A percentile compares a stretch with the other conserved stretches of the same genome.
Conservation (phyloP, 2,113 vertebrate species). For the Gobio gobio region DNA sequence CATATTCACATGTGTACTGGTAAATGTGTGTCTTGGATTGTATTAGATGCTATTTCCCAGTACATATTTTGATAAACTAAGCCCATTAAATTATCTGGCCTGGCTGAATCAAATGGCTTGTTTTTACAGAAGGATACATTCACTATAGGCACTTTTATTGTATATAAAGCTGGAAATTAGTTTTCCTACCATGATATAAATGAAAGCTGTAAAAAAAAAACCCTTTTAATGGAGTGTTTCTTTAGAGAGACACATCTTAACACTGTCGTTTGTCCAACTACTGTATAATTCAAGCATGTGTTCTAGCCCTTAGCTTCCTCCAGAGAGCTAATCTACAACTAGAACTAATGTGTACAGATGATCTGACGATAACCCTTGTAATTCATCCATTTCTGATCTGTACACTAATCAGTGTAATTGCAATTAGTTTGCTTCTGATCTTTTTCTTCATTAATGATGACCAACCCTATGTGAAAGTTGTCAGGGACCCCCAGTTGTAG, state of each 20-base stretch:
- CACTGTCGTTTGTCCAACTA: conserved; percentile 3
- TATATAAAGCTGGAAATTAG: neutral
- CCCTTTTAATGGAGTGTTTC: conserved; percentile 15
- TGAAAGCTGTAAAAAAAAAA: conserved; percentile 10
- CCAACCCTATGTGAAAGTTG: neutral
- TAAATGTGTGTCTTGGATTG: neutral
- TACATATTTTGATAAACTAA: neutral
- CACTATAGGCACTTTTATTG: neutral
- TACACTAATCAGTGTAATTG: conserved; percentile 10
- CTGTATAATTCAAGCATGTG: neutral
- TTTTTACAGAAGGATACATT: neutral
- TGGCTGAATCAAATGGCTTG: neutral
- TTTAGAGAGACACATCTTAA: neutral
- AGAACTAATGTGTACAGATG: conserved; percentile 17
- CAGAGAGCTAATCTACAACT: conserved; percentile 6
- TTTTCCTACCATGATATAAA: neutral
- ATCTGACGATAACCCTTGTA: conserved; percentile 53
- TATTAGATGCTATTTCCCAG: neutral
- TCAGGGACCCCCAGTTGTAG: neutral
- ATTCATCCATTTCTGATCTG: conserved; percentile 53
- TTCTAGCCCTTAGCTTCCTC: neutral
- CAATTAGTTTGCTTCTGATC: conserved; percentile 53
- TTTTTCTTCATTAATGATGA: conserved; percentile 22
- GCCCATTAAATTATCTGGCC: neutral
- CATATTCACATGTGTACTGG: neutral